Conservation (phyloP, 2,888 invertebrate genomes). For the Oscheius sp. region DNA sequence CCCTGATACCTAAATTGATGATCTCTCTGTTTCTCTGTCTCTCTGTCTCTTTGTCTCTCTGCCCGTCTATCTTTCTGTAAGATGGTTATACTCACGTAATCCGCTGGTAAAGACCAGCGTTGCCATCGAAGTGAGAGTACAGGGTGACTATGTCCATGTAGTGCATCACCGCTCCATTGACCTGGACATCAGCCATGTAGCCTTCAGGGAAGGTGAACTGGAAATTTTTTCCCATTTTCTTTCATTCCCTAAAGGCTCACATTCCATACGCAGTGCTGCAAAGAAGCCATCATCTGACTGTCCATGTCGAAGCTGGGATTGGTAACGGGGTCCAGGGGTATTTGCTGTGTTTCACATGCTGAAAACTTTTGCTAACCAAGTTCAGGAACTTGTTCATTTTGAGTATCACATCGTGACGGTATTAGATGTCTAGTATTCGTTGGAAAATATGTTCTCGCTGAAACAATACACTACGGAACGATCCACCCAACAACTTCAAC, state of each 20-base stretch:
- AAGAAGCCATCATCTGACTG: neutral
- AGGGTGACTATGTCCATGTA: neutral
- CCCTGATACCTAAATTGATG: neutral
- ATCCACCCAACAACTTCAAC: no score
- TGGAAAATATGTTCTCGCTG: no score
- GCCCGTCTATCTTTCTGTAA: no score
- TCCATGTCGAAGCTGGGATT: neutral
- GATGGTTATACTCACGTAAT: neutral
- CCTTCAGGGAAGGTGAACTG: conserved; percentile 10
- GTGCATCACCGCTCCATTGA: neutral
- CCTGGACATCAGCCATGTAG: neutral
- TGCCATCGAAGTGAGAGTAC: neutral
- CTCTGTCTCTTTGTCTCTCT: no score
- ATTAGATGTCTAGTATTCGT: no score
- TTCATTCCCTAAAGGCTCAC: neutral
- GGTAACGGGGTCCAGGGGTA: neutral
- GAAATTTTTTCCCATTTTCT: neutral
- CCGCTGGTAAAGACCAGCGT: neutral
- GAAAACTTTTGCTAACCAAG: neutral
- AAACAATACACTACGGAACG: no score
- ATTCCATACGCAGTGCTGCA: conserved; percentile 2
- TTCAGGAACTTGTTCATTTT: no score
- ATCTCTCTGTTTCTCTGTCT: no score
- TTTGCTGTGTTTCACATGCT: conserved; percentile 1
- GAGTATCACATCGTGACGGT: no score